Base-by-base conservation (phyloP, 2,113 vertebrate genomes). In the Tretioscincus oriximinensis region DNA sequence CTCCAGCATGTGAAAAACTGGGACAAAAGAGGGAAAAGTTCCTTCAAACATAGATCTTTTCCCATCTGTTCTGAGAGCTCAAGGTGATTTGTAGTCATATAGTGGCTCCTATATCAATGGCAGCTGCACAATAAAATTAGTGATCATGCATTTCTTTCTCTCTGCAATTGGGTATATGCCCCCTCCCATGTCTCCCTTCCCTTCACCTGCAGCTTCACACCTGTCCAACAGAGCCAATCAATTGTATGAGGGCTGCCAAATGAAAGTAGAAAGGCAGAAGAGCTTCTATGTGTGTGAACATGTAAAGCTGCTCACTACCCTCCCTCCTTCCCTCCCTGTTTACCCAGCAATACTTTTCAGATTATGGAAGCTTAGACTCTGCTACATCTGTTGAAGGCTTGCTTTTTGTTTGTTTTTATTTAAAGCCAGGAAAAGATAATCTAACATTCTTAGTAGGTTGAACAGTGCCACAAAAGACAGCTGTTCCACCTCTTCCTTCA, bases 21-120 rank as follows among this genome's bases (percentile, higher is more conserved):
- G 85, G 29, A 75, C 66, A 67, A 0, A 1, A 26, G 0, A 0
- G 0, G 0, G 24, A 28, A 26, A 72, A 29, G 67, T 64, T 47
- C 77, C 73, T 26, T 66, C 26, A 71, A 80, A 35, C 77, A 71
- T 16, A 68, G 35, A 76, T 71, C 73, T 73, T 69, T 77, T 41
- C 84, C 70, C 91, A 78, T 89, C 26, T 72, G 82, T 80, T 86
- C 76, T 18, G 72, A 81, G 45, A 86, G 89, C 73, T 28, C 80
- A 94, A 93, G 93, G 92, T 78, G 92, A 95, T 96, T 95, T 95
- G 85, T 91, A 77, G 91, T 91, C 91, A 78, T 91, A 92, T 95
- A 94, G 96, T 31, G 81, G 80, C 60, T 83, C 51, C 65, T 64
- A 80, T 78, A 80, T 76, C 18, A 82, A 76, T 86, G 85, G 21